Evolutionary conservation across 2,113 vertebrate genomes (phyloP), one percentile per base, ranked within the genome.

Genomic region (Crotalus viridis): DNA sequence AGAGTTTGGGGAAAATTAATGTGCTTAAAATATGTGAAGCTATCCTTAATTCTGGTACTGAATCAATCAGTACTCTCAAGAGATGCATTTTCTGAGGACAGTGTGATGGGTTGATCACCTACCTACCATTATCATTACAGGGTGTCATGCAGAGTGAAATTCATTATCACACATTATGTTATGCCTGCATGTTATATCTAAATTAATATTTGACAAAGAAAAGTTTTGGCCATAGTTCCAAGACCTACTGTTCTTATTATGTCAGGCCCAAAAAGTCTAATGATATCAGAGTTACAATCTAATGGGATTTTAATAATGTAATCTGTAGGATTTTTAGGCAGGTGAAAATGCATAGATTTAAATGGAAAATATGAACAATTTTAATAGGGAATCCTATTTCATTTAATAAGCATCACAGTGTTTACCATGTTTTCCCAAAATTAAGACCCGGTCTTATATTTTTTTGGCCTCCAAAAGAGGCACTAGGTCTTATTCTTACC

Each of bases 101-200:
- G 6, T 17, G 13, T 26, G 22, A 22, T 39, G 69, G 52, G 89
- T 22, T 54, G 91, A 24, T 93, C 88, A 85, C 4, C 8, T 10
- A 88, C 1, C 0, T 21, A 2, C 7, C 39, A 0, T 15, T 39
- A 57, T 10, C 1, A 10, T 28, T 5, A 13, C n/a, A 39, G 56
- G 52, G 22, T 46, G 59, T 56, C 59, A 33, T 3, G 1, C 54
- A 2, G 10, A 10, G 4, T 15, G 46, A 90, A 0, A 0, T 55
- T 48, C 1, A 92, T 57, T 19, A 88, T 3, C 39, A n/a, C 48
- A 15, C n/a, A 13, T 92, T 48, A 90, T 3, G 92, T 12, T 5
- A 85, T 39, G 0, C 10, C 26, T 13, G 15, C 61, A 1, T 0
- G 0, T 0, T 17, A 85, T 33, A n/a, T 21, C 89, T 51, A 24